Conservation (phyloP, 2,113 vertebrate species). For the Nicator chloris region DNA sequence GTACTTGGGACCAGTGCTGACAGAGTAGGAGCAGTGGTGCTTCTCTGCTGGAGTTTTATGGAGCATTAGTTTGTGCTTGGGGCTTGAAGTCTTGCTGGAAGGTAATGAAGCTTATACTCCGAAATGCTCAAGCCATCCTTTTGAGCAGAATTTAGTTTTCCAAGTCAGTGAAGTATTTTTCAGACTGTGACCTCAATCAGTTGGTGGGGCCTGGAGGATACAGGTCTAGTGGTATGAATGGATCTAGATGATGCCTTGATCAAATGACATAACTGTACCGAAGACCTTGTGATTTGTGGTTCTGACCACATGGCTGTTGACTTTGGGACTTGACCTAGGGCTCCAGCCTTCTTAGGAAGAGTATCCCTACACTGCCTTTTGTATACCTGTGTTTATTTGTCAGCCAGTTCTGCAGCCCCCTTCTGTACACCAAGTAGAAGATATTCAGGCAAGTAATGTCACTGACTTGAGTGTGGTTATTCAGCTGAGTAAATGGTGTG, state of each 20-base stretch:
- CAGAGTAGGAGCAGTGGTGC: not conserved
- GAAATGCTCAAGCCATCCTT: not conserved
- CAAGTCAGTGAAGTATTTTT: not conserved
- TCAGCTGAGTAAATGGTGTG: not conserved
- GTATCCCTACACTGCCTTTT: not conserved
- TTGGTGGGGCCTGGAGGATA: not conserved
- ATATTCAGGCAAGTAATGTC: not conserved
- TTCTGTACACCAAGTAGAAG: fast-evolving
- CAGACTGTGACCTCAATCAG: not conserved
- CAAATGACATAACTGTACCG: not conserved
- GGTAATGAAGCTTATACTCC: not conserved
- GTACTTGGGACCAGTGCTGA: not conserved
- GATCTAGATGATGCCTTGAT: not conserved
- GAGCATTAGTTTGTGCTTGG: not conserved
- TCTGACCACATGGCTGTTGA: not conserved
- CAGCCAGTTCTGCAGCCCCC: not conserved
- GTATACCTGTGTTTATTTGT: not conserved
- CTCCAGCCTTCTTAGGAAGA: not conserved
- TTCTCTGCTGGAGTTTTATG: not conserved
- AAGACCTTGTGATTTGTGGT: not conserved
- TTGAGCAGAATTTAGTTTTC: not conserved
- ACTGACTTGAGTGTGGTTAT: not conserved
- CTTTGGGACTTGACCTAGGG: not conserved
- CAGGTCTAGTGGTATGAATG: not conserved
- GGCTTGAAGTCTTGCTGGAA: not conserved